Evolutionary conservation across 2,888 invertebrate genomes (phyloP).

Genomic region (Aquatica leii): DNA sequence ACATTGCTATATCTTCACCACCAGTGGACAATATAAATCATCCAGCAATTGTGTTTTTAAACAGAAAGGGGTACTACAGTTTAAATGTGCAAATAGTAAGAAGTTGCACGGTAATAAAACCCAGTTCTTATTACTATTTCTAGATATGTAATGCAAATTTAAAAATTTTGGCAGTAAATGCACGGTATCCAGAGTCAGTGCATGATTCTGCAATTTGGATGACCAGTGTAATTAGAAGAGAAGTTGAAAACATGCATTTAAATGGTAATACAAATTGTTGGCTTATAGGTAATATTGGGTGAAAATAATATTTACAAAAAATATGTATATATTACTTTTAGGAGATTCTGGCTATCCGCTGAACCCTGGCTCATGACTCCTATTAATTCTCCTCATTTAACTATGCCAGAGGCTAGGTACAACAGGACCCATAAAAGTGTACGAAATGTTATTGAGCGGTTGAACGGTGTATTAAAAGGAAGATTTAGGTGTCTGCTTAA

Average conservation of each 20-base stretch:
- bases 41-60: too few species aligned
- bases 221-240: neutral
- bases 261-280: neutral
- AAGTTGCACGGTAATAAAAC: neutral
- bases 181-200: neutral
- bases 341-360: conserved; percentile 1
- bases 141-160: neutral
- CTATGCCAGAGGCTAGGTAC: neutral
- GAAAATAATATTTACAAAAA: neutral
- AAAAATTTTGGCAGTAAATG: neutral
- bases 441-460: neutral
- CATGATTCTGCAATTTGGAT: neutral
- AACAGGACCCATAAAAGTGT: neutral
- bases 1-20: too few species aligned
- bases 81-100: conserved; percentile 4
- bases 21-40: too few species aligned
- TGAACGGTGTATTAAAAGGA: neutral
- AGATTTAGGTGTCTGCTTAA: neutral
- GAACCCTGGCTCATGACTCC: neutral
- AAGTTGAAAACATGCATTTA: neutral
- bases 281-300: neutral
- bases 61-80: too few species aligned
- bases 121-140: neutral
- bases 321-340: neutral
- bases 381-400: neutral